phyloP scores from a whole-genome alignment of 2,888 invertebrate genomes.

The Pelosia muscerda region DNA sequence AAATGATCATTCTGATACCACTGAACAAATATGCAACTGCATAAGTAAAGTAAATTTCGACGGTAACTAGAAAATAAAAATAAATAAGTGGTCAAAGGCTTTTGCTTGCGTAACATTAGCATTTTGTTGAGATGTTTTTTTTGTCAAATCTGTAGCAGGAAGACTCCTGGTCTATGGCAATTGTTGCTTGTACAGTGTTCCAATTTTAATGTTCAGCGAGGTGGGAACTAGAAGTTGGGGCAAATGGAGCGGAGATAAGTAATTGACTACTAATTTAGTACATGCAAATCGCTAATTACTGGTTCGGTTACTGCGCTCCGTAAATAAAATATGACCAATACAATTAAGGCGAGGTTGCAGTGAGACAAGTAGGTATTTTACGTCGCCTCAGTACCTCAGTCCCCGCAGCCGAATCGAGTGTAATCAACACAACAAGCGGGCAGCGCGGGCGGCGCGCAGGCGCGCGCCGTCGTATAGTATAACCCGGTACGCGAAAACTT shows the following conservation, averaged over 20 bases:
- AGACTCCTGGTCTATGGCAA: slow-evolving; percentile 40
- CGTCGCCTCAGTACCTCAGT: too few relatives aligned
- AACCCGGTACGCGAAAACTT: too few relatives aligned
- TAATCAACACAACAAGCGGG: too few relatives aligned
- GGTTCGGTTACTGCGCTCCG: slow-evolving; percentile 60
- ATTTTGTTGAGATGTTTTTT: slow-evolving; percentile 29
- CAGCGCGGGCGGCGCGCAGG: too few relatives aligned
- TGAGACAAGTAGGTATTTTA: too few relatives aligned
- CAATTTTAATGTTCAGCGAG: slow-evolving; percentile 45
- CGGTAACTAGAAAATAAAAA: background rate
- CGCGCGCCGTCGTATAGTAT: too few relatives aligned
- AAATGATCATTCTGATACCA: slow-evolving; percentile 56
- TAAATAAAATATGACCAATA: slow-evolving; percentile 66
- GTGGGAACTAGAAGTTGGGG: slow-evolving; percentile 52
- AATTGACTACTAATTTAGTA: slow-evolving; percentile 73
- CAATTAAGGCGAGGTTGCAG: too few relatives aligned
- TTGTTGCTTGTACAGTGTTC: slow-evolving; percentile 41
- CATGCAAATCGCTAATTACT: slow-evolving; percentile 79
- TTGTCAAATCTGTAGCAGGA: slow-evolving; percentile 20
- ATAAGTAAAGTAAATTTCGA: slow-evolving; percentile 43
- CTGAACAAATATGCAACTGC: slow-evolving; percentile 45
- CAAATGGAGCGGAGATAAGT: slow-evolving; percentile 68
- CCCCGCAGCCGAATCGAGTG: too few relatives aligned
- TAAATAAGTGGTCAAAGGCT: slow-evolving; percentile 1
- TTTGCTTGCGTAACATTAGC: background rate